phyloP scores from a whole-genome alignment of 2,888 invertebrate genomes.

The Drosophila histrio region DNA sequence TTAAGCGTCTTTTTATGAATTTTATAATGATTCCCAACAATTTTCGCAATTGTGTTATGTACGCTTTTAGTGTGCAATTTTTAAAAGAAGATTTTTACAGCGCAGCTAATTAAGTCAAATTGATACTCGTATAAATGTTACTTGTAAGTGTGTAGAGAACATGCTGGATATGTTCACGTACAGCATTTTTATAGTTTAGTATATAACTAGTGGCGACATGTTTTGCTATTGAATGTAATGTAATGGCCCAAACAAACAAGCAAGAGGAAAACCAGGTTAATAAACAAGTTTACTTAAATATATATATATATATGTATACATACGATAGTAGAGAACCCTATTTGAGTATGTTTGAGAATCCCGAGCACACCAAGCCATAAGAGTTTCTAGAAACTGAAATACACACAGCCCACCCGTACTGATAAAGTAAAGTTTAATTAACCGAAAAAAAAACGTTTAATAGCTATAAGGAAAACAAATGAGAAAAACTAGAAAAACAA shows the following conservation, averaged over 20 bases:
- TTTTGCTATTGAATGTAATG: conserved; percentile 23
- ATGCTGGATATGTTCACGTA: conserved; percentile 67
- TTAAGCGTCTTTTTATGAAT: conserved; percentile 43
- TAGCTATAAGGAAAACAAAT: conserved; percentile 1
- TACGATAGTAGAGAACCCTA: conserved; percentile 14
- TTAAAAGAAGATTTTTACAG: conserved; percentile 71
- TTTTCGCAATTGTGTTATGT: conserved; percentile 37
- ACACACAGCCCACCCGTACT: conserved; percentile 75
- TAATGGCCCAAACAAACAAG: conserved; percentile 24
- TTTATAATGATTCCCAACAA: conserved; percentile 31
- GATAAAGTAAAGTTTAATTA: conserved; percentile 68
- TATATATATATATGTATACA: conserved; percentile 8
- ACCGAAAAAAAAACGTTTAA: conserved; percentile 25
- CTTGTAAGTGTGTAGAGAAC: conserved; percentile 54
- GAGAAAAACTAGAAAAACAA: conserved; percentile 13
- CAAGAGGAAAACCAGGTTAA: conserved; percentile 70
- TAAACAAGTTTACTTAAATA: conserved; percentile 39
- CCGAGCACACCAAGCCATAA: conserved; percentile 42
- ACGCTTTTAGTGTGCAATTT: conserved; percentile 62
- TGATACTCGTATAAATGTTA: conserved; percentile 39
- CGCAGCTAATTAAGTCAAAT: conserved; percentile 38
- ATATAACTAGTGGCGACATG: conserved; percentile 8
- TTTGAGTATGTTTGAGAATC: conserved; percentile 12
- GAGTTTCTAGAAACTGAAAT: conserved; percentile 40
- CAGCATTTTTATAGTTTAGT: conserved; percentile 66